Conservation (phyloP, 2,113 vertebrate genomes). For the cattle (Bos taurus) region DNA sequence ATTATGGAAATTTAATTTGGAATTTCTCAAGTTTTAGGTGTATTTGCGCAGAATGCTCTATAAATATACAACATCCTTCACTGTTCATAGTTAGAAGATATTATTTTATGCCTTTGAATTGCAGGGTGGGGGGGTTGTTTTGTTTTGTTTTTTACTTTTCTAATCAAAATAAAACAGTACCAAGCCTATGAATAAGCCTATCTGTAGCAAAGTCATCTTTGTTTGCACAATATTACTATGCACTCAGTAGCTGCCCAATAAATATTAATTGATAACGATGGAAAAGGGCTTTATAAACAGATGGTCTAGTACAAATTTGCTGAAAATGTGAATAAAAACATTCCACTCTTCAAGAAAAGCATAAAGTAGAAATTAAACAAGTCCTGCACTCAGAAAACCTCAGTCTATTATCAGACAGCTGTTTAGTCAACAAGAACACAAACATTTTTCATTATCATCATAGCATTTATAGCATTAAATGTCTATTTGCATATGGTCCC, state of each 20-base stretch:
- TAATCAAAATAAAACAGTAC: slow-evolving; percentile 67
- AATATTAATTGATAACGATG: slow-evolving; percentile 74
- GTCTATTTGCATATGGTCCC: slow-evolving; percentile 12
- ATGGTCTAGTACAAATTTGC: slow-evolving; percentile 50
- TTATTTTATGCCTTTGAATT: slow-evolving; percentile 50
- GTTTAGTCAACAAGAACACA: slow-evolving; percentile 34
- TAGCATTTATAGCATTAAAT: slow-evolving; percentile 39
- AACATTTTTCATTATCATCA: slow-evolving; percentile 58
- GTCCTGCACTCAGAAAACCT: slow-evolving; percentile 36
- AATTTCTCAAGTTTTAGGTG: slow-evolving; percentile 37
- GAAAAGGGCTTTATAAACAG: slow-evolving; percentile 62
- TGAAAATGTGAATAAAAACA: slow-evolving; percentile 47
- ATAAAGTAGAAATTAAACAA: slow-evolving; percentile 50
- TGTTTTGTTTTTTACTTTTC: slow-evolving; percentile 33
- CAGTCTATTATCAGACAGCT: slow-evolving; percentile 36
- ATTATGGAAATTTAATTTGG: slow-evolving; percentile 60
- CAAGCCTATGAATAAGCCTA: slow-evolving; percentile 50
- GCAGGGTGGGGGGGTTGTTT: neutral
- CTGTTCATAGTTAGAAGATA: slow-evolving; percentile 26
- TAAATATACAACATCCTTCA: slow-evolving; percentile 53
- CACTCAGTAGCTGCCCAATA: slow-evolving; percentile 63
- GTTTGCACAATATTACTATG: slow-evolving; percentile 65
- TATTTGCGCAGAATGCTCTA: slow-evolving; percentile 42
- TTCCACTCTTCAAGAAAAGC: slow-evolving; percentile 48
- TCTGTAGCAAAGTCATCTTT: slow-evolving; percentile 39